These are phyloP conservation scores for Platanista minor DNA, from an alignment of 2,113 vertebrate species.

Conservation along the genomic window DNA sequence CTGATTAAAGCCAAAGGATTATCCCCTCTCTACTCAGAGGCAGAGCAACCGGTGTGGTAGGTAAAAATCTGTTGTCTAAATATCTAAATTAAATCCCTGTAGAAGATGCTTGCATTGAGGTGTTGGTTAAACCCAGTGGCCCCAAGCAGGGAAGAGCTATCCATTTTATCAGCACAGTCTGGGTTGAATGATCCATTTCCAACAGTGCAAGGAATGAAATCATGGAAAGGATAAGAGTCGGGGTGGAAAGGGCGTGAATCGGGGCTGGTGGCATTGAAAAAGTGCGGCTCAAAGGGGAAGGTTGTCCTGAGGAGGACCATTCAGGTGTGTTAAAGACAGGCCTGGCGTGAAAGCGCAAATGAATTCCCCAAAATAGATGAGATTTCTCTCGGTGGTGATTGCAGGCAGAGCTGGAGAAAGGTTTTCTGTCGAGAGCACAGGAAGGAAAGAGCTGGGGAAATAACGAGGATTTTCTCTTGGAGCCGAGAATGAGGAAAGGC, in stretches of 20 bases:
- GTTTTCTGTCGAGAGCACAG: neutral
- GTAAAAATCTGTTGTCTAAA: slow-evolving; percentile 60
- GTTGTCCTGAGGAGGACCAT: slow-evolving; percentile 6
- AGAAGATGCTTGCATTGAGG: neutral
- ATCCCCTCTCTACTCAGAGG: neutral
- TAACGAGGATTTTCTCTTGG: slow-evolving; percentile 10
- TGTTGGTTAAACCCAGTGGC: slow-evolving; percentile 4
- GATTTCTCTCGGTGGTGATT: slow-evolving; percentile 53
- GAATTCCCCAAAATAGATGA: slow-evolving; percentile 48
- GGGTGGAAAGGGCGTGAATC: neutral
- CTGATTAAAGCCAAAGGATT: slow-evolving; percentile 8
- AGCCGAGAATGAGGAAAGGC: neutral
- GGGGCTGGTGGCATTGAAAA: slow-evolving; percentile 1
- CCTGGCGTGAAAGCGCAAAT: neutral
- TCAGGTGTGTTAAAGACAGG: slow-evolving; percentile 44
- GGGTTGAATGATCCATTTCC: slow-evolving; percentile 44
- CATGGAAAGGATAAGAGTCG: neutral
- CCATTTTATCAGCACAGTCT: slow-evolving; percentile 19
- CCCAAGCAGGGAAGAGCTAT: neutral
- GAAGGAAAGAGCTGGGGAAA: slow-evolving; percentile 10
- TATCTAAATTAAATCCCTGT: slow-evolving; percentile 68
- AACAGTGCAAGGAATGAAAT: neutral
- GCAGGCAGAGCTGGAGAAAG: neutral
- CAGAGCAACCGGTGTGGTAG: neutral
- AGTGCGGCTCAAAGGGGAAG: neutral